These are phyloP conservation scores for Scaptomyza polygonia DNA, from an alignment of 2,888 invertebrate species.

Conservation along the genomic window DNA sequence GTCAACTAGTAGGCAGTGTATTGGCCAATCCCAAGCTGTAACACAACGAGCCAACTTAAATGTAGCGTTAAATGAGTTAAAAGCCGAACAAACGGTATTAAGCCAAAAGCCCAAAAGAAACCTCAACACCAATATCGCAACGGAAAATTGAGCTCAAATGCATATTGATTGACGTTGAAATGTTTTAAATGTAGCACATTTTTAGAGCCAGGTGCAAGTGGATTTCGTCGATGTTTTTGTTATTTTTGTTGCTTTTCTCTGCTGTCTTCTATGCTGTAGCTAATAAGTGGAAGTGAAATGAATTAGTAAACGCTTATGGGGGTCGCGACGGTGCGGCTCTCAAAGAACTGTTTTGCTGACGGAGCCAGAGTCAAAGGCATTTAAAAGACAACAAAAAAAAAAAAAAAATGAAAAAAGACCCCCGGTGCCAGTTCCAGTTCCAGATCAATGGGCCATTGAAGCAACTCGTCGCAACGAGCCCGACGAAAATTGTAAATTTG, in stretches of 20 bases:
- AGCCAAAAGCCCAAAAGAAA: slow-evolving; percentile 66
- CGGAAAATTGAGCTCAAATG: slow-evolving; percentile 76
- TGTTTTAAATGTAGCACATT: slow-evolving; percentile 73
- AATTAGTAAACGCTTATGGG: slow-evolving; percentile 80
- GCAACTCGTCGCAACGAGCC: slow-evolving; percentile 44
- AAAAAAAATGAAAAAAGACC: slow-evolving; percentile 12
- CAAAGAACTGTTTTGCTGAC: slow-evolving; percentile 61
- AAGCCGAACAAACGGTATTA: slow-evolving; percentile 76
- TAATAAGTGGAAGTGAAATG: slow-evolving; percentile 81
- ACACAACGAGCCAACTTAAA: slow-evolving; percentile 54
- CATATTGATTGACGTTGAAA: slow-evolving; percentile 81
- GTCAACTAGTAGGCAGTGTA: slow-evolving; percentile 66
- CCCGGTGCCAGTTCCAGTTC: slow-evolving; percentile 51
- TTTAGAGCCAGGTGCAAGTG: slow-evolving; percentile 77
- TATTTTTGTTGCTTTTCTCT: slow-evolving; percentile 20
- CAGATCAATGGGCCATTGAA: slow-evolving; percentile 73
- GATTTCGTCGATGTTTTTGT: too few species aligned
- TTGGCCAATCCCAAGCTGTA: slow-evolving; percentile 47
- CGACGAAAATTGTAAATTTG: slow-evolving; percentile 75
- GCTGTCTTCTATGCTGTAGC: slow-evolving; percentile 45
- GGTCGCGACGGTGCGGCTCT: slow-evolving; percentile 70
- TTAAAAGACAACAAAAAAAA: slow-evolving; percentile 22
- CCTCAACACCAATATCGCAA: slow-evolving; percentile 34
- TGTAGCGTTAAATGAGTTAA: slow-evolving; percentile 79
- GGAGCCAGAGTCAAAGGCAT: slow-evolving; percentile 61